Base-by-base conservation (phyloP, 2,888 invertebrate species). In the Cyaniris semiargus region DNA sequence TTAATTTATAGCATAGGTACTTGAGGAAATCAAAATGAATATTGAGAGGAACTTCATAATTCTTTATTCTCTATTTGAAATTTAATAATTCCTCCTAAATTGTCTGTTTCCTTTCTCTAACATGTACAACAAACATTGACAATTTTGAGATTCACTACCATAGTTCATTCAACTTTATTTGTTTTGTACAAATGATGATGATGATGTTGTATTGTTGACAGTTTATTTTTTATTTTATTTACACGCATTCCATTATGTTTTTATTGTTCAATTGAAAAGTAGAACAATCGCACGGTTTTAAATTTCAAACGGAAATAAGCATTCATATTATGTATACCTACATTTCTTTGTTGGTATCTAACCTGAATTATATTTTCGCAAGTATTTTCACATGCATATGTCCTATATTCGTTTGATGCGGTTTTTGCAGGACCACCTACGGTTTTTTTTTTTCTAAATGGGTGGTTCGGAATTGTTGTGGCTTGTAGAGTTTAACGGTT, bases 271-370 rank as follows among this genome's bases (percentile, higher is more conserved):
- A 79, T 80, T 81, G 76, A 79, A 83, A 83, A 84, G 82, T 85
- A 80, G 83, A 82, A 81, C 84, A 85, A 85, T 85, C 83, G 80
- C 84, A 84, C 81, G 85, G 85, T 86, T 82, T 87, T 84, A 79
- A 80, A 84, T 76, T 76, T 76, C 76, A 38, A 76, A 76, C 60
- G 76, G 38, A 60, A 76, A 76, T 76, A 53, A 58, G 31, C 53
- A 75, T 75, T 56, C n/a, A 56, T 56, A 31, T 75, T 58, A 53
- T 34, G 70, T 34, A 38, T 71, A 0, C 72, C 72, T 44, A 72
- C 71, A 71, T 71, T 38, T 72, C 72, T 44, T 72, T 72, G 72
- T 71, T 21, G 21, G 27, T 27, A 72, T 72, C 21, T 38, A 21
- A 38, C 72, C 72, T 38, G 23, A 21, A 21, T 72, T 27, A 53